These are phyloP conservation scores for Phrynosoma platyrhinos DNA, from an alignment of 2,113 vertebrate genomes.

Conservation along the genomic window DNA sequence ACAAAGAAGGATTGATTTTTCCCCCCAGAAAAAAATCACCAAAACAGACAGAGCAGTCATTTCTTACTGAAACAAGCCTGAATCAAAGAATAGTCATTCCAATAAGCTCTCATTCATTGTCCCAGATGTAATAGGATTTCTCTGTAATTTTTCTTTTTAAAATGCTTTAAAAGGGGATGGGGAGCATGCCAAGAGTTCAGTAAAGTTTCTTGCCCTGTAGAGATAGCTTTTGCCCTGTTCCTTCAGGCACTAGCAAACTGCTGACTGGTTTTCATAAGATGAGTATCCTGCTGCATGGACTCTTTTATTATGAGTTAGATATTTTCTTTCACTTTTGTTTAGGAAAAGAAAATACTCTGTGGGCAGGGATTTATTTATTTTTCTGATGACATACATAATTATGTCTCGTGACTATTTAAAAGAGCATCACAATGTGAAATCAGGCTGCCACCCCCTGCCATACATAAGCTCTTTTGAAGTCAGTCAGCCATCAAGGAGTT, in stretches of 20 bases:
- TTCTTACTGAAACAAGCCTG: conserved; percentile 52
- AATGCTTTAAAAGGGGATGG: conserved; percentile 36
- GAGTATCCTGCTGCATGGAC: not conserved
- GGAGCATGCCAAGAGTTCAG: conserved; percentile 47
- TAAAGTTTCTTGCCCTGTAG: conserved; percentile 62
- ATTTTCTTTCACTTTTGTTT: conserved; percentile 53
- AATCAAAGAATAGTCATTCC: conserved; percentile 62
- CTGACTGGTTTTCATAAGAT: conserved; percentile 42
- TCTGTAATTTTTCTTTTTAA: conserved; percentile 23
- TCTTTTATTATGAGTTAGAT: conserved; percentile 38
- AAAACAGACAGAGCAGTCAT: conserved; percentile 51
- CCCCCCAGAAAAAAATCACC: not conserved
- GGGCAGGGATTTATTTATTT: not conserved
- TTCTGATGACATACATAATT: not conserved
- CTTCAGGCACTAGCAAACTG: conserved; percentile 48
- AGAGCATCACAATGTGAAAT: not conserved
- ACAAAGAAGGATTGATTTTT: conserved; percentile 61
- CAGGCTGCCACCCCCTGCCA: not conserved
- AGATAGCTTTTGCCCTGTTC: conserved; percentile 51
- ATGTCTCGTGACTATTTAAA: not conserved
- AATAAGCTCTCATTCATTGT: conserved; percentile 62
- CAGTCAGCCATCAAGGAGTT: not conserved
- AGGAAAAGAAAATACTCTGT: conserved; percentile 24
- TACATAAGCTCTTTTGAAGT: not conserved
- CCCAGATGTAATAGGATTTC: conserved; percentile 53